These are phyloP conservation scores for Cairina moschata DNA, from an alignment of 2,113 vertebrate species.

Conservation along the genomic window DNA sequence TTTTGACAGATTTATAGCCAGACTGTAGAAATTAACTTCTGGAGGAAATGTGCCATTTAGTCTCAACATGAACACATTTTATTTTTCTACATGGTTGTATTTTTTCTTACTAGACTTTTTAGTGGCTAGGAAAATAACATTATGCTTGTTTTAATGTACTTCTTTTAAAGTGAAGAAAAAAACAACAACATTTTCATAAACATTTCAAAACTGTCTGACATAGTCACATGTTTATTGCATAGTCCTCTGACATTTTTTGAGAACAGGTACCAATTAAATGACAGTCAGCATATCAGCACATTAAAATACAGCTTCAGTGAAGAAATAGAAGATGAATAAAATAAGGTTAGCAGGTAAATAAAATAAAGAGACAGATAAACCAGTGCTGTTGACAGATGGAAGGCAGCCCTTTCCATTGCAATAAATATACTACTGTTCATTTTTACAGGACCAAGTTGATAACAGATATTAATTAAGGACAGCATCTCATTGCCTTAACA, in stretches of 20 bases:
- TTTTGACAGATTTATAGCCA: conserved; percentile 60
- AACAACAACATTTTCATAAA: neutral
- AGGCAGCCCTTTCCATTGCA: neutral
- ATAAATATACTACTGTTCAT: neutral
- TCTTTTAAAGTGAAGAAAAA: neutral
- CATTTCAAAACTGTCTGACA: neutral
- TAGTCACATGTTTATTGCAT: neutral
- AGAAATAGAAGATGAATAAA: neutral
- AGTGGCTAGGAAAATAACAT: neutral
- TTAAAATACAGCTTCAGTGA: neutral
- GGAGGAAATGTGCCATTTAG: conserved; percentile 34
- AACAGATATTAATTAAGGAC: neutral
- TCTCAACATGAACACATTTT: conserved; percentile 30
- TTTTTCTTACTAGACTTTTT: neutral
- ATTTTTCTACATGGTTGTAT: conserved; percentile 12
- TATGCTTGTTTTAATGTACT: conserved; percentile 9
- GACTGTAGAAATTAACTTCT: conserved; percentile 51
- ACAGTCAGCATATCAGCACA: neutral
- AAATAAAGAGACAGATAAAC: neutral
- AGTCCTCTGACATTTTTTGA: neutral
- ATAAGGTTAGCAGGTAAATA: neutral
- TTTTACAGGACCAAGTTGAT: rapidly evolving
- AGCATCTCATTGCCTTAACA: neutral
- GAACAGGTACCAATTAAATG: neutral
- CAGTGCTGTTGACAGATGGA: neutral